Evolutionary conservation across 2,113 vertebrate genomes (phyloP).

Genomic region (Lepus americanus): DNA sequence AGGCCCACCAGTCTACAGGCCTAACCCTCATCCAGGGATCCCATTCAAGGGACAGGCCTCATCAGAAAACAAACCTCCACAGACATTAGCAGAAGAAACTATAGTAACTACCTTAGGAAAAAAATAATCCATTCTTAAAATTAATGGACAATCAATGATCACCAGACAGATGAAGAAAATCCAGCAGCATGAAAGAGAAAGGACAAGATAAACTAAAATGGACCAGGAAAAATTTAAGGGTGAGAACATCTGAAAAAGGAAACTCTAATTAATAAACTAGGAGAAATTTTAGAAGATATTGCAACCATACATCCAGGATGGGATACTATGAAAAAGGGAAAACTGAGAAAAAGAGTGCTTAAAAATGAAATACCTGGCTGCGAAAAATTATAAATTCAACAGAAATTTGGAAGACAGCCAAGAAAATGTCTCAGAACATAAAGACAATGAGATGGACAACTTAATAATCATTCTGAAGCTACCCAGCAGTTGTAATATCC

Average conservation of each 20-base stretch:
- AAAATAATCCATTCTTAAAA: slow-evolving; percentile 71
- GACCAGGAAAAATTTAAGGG: slow-evolving; percentile 13
- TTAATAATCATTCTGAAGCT: slow-evolving; percentile 18
- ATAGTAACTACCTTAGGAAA: slow-evolving; percentile 44
- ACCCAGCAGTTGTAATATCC: slow-evolving; percentile 21
- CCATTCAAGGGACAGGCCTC: slow-evolving; percentile 21
- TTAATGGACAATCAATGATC: slow-evolving; percentile 58
- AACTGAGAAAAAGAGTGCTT: slow-evolving; percentile 20
- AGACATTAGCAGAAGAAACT: slow-evolving; percentile 52
- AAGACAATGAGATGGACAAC: slow-evolving; percentile 56
- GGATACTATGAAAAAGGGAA: slow-evolving; percentile 45
- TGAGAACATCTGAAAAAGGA: background rate
- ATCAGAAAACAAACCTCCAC: slow-evolving; percentile 52
- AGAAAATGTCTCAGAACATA: slow-evolving; percentile 61
- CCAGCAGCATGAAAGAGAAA: slow-evolving; percentile 74
- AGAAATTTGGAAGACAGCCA: slow-evolving; percentile 52
- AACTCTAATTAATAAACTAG: slow-evolving; percentile 34
- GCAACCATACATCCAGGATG: slow-evolving; percentile 11
- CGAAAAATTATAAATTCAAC: slow-evolving; percentile 47
- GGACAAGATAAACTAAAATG: slow-evolving; percentile 60
- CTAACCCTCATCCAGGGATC: background rate
- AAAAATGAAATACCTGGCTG: slow-evolving; percentile 57
- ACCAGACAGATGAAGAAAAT: slow-evolving; percentile 67
- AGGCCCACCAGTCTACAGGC: background rate
- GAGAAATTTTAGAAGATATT: slow-evolving; percentile 50